Evolutionary conservation across 2,797 vertebrate species (phyloP), one percentile per base, ranked within the genome.

Genomic region (Betta splendens): DNA sequence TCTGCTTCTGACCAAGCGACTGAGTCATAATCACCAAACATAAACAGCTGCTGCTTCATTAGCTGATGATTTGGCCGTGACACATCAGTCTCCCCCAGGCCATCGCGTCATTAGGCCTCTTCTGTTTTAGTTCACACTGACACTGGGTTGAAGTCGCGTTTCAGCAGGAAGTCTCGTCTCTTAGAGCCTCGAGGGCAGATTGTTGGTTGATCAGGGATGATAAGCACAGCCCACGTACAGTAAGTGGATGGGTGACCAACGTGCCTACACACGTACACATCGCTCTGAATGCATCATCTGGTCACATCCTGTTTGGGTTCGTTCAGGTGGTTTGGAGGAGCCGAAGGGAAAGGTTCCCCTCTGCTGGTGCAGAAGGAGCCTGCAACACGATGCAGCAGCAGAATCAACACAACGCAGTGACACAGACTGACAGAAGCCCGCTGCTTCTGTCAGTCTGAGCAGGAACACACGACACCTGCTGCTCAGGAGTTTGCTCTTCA

Each of bases 31-130:
- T 33, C 33, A 38, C 44, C 58, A 63, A 66, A 68, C 32, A 77
- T 76, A 80, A 86, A 85, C 68, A 80, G 46, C 60, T 15, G 45
- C 50, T 18, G 77, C 59, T 56, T 86, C 71, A 79, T 81, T 83
- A 82, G 67, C 51, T 32, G 71, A 67, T 69, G 73, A 69, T 76
- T 29, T 52, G 80, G 43, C 54, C 36, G 1, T 82, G 79, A 81
- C 67, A 65, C 67, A 69, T 74, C 21, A 5, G 29, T 46, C 62
- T 52, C 45, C 54, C 28, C 11, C 21, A 1, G 72, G 47, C 59
- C 15, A 5, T 45, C 21, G 6, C 43, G 44, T 80, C 75, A 65
- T 80, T 79, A 59, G 58, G 66, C 20, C 57, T 26, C 45, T 43
- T 72, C 56, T 81, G 81, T 48, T 69, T 77, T 39, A 37, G 52